Evolutionary conservation across 37 sponge, comb jelly and placozoan species (phyloP), one percentile per base, ranked within the genome.

Genomic region (Axinella damicornis): DNA sequence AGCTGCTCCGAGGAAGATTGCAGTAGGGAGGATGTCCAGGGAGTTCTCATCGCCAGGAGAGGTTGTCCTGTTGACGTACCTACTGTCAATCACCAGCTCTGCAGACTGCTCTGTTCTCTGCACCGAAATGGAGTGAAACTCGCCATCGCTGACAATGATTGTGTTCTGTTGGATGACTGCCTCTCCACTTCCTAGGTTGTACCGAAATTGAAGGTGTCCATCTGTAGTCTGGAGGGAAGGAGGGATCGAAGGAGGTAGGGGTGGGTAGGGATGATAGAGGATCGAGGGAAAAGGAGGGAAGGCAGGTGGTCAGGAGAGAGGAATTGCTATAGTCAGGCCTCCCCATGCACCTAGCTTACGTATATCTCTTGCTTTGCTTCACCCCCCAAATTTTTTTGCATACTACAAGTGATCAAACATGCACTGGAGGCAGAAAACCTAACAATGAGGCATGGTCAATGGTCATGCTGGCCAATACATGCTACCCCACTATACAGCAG

Each of bases 141-240:
- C 53, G 28, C 55, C 75, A 27, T 94, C 88, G 33, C 40, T 57
- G 14, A 94, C 41, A 11, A 5, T 0, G 0, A 41, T 56, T 27
- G 69, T 85, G 11, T 27, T 52, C 22, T 71, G 33, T 55, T 5
- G 30, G 16, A 88, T 53, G 11, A 75, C 31, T 17, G 53, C 82
- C n/a, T 65, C 80, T 33, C 90, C 94, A 65, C 74, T 63, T 32
- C 94, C 94, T 70, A 94, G 87, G 61, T 89, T 83, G 68, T 74
- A 87, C 24, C 84, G 78, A 56, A 89, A 64, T 71, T 90, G 90
- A 0, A 94, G 53, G 31, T 87, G 60, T 12, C 90, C 94, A 37
- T 74, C 65, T 11, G 53, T 35, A 34, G 90, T 53, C 94, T 94
- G 71, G 1, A 19, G 27, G 21, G 6, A 27, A 17, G 9, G 46